Evolutionary conservation across 2,113 vertebrate species (phyloP).

Genomic region (Ursus arctos): DNA sequence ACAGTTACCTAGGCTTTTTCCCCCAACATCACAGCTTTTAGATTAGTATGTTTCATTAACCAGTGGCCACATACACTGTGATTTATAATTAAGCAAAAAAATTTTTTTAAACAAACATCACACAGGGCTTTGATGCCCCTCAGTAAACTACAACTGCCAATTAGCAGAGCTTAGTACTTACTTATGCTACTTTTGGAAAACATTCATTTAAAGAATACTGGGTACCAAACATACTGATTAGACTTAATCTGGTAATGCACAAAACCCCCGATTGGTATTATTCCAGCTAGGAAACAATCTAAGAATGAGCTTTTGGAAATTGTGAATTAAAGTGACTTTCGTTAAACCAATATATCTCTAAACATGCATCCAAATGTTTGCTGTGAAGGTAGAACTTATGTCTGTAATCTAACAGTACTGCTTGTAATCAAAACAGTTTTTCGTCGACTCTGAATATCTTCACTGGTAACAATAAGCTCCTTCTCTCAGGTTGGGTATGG

Average conservation of each 20-base stretch:
- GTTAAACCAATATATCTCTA: neutral
- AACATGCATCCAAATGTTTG: neutral
- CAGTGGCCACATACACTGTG: neutral
- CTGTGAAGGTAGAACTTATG: neutral
- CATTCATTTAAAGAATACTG: neutral
- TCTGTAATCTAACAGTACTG: neutral
- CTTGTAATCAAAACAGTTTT: neutral
- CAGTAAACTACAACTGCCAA: neutral
- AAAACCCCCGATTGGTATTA: neutral
- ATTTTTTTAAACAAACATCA: neutral
- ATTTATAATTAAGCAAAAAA: neutral
- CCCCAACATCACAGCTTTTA: neutral
- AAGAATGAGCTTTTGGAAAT: neutral
- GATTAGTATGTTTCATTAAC: neutral
- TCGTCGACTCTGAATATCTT: neutral
- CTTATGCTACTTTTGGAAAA: neutral
- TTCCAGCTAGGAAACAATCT: slow-evolving; percentile 8
- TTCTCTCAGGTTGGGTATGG: neutral
- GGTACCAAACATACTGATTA: neutral
- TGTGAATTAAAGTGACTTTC: slow-evolving; percentile 10
- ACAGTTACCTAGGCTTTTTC: neutral
- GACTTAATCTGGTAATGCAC: neutral
- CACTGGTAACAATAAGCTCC: neutral
- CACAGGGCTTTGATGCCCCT: neutral
- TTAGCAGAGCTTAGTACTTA: neutral